Percentiles rank a stretch among this genome's conserved stretches.
Evolutionary conservation across 2,888 invertebrate genomes (phyloP).

Genomic region (Geophilus truncorum): DNA sequence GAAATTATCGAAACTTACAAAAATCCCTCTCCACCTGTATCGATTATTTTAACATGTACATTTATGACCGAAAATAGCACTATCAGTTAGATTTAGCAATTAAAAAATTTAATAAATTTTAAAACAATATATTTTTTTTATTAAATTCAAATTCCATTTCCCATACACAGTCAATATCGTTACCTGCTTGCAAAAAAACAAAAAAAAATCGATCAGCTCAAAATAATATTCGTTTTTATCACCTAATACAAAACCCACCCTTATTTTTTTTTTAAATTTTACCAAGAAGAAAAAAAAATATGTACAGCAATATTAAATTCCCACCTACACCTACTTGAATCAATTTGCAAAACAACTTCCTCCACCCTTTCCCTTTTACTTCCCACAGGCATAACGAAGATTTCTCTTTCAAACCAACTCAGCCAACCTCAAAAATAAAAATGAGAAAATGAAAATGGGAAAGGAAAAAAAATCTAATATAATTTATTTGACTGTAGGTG

Average conservation of each 20-base stretch:
- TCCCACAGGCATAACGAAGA: neutral
- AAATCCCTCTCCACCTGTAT: neutral
- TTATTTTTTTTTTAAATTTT: neutral
- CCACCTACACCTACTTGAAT: conserved; percentile 8
- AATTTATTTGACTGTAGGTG: conserved; percentile 24
- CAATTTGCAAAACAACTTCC: neutral
- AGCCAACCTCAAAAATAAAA: neutral
- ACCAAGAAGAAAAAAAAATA: neutral
- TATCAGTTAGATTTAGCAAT: too few relatives aligned
- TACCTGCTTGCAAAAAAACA: neutral
- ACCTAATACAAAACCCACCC: neutral
- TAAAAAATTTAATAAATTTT: too few relatives aligned
- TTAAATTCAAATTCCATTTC: too few relatives aligned
- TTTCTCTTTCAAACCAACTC: neutral
- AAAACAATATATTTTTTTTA: too few relatives aligned
- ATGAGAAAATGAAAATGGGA: neutral
- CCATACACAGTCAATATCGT: too few relatives aligned
- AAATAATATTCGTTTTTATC: too few relatives aligned
- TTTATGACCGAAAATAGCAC: too few relatives aligned
- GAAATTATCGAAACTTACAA: neutral
- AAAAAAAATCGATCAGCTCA: neutral
- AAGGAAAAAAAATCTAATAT: neutral
- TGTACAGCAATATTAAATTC: neutral
- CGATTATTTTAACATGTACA: too few relatives aligned
- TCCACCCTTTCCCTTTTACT: neutral